Evolutionary conservation across 2,888 invertebrate genomes (phyloP), one percentile per base, ranked within the genome.

Genomic region (Kryphioiulus occultus): DNA sequence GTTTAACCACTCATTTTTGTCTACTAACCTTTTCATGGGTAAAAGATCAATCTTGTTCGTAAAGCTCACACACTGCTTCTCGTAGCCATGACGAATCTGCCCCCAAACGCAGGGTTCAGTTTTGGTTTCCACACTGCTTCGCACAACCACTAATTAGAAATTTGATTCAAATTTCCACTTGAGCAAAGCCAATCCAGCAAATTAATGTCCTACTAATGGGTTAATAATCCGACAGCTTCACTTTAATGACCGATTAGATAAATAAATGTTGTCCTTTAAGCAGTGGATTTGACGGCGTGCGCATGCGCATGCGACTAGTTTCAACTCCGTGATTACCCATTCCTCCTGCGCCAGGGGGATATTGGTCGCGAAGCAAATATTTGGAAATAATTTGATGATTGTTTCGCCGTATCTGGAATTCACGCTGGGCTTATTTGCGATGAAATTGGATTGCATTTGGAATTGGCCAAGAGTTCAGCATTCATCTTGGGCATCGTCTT

Each of bases 141-240:
- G 22, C 22, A 26, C 68, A 68, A 68, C 68, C 68, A 26, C 68
- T 68, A 68, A 68, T 68, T 68, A 68, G 68, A 68, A 68, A 68
- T 68, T 68, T 68, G 68, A 68, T 68, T 68, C 68, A 68, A 68
- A 68, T 68, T 68, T 68, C 68, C 68, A 68, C 68, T 68, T 22
- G 3, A 68, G 68, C 68, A 68, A 68, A 68, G 68, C 68, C 68
- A 68, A 68, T 68, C 22, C 68, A 68, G 68, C 68, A 68, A 68
- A 68, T 68, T 68, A 68, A 68, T 68, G 68, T 68, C 68, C 68
- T 68, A 68, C 68, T 22, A 68, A 68, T 68, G 68, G 68, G 68
- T 68, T 68, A 68, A 68, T 68, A 68, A 68, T 68, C 68, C 68
- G 68, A 68, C 68, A 68, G 68, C 68, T 68, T 53, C 68, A 68